Evolutionary conservation across 2,113 vertebrate species (phyloP), one percentile per base, ranked within the genome.

Genomic region (Neopipo cinnamomea): DNA sequence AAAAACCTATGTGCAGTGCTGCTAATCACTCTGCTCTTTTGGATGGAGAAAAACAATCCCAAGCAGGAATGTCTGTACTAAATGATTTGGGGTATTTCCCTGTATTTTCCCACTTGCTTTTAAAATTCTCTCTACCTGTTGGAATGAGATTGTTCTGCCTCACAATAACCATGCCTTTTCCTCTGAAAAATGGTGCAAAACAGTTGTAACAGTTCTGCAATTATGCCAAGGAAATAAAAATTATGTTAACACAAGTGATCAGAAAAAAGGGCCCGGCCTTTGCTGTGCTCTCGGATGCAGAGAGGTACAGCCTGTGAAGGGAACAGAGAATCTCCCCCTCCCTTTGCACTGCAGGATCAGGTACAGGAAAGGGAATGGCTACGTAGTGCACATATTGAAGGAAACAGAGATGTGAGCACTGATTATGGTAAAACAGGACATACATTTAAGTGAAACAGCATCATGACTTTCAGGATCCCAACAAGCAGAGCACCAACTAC

Each of bases 381-480:
- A 27, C 2, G 0, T 3, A 39, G 5, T 5, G n/a, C 24, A 6
- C 9, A 4, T n/a, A 28, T 23, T 0, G 0, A 53, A 41, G 53
- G 41, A 61, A 52, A 46, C 63, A 61, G 5, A 65, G 56, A 37
- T 37, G 42, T 42, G 58, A 91, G 46, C 78, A 37, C 59, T 21
- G 44, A 27, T 24, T 14, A 6, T 11, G 20, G 62, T 39, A 73
- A 55, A 82, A 55, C 3, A 20, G 30, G 14, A 58, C 3, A 0
- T 25, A 19, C 0, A 0, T 50, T 58, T 31, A 47, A 21, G 58
- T 65, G 44, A 35, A 61, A 6, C 1, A 5, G 50, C 67, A 71
- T 47, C 39, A 1, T 4, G 8, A 53, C 53, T 49, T 41, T 52
- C 66, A 53, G 66, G 75, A 73, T 59, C 39, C 71, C 27, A 68